Percentiles rank a stretch among this genome's conserved stretches.
phyloP scores from a whole-genome alignment of 2,113 vertebrate genomes.

The Gymnorhina tibicen region DNA sequence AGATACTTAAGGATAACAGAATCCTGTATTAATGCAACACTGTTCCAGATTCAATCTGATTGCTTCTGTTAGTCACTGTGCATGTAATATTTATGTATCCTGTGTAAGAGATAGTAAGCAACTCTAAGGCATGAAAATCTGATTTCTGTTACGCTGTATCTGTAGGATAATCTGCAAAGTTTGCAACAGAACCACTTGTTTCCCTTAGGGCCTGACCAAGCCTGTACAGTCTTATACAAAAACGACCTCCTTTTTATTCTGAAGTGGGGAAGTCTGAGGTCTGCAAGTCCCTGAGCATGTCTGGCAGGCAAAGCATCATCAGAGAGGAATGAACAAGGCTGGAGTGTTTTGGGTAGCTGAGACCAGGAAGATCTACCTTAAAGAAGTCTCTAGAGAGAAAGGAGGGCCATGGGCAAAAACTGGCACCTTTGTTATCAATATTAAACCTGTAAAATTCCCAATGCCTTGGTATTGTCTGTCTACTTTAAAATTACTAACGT shows the following conservation, averaged over 20 bases:
- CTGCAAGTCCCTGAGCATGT: not conserved
- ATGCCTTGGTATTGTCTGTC: not conserved
- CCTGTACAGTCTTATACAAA: not conserved
- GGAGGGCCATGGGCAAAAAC: not conserved
- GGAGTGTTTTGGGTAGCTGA: not conserved
- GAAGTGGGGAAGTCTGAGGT: not conserved
- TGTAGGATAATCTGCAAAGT: not conserved
- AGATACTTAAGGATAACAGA: slow-evolving; percentile 30
- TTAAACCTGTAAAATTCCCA: not conserved
- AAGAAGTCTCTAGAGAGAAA: not conserved
- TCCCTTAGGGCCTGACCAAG: not conserved
- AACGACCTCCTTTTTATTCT: not conserved
- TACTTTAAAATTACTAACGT: not conserved
- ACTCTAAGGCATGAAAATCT: not conserved
- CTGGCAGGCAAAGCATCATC: not conserved
- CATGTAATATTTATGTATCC: slow-evolving; percentile 47
- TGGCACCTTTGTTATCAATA: not conserved
- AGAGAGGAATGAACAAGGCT: not conserved
- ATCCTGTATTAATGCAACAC: slow-evolving; percentile 32
- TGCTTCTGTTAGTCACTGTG: slow-evolving; percentile 14
- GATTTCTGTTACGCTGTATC: not conserved
- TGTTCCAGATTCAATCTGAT: slow-evolving; percentile 34
- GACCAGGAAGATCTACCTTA: not conserved
- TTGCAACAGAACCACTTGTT: not conserved
- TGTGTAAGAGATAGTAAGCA: not conserved